Evolutionary conservation across 2,888 invertebrate species (phyloP).

Genomic region (Folsomia manolachei): DNA sequence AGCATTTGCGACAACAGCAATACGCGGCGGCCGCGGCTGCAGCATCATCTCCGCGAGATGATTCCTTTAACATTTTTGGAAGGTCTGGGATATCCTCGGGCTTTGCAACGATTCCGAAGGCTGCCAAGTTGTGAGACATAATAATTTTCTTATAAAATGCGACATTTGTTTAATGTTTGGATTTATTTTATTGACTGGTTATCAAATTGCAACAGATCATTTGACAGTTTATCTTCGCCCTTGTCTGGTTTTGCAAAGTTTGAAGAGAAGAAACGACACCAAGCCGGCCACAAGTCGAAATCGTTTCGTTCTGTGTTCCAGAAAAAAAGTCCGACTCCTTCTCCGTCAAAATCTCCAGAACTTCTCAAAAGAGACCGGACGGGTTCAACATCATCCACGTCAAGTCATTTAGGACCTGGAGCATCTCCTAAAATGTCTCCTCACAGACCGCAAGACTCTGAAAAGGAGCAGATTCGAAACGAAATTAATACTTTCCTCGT

Average conservation of each 20-base stretch:
- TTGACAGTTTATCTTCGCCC: slow-evolving; percentile 47
- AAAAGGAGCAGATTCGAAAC: slow-evolving; percentile 53
- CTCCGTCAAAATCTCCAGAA: slow-evolving; percentile 39
- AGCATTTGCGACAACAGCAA: slow-evolving; percentile 24
- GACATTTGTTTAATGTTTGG: not conserved
- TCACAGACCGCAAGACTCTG: slow-evolving; percentile 45
- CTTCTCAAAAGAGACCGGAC: not conserved
- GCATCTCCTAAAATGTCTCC: slow-evolving; percentile 30
- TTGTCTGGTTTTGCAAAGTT: slow-evolving; percentile 69
- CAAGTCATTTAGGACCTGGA: slow-evolving; percentile 26
- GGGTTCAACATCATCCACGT: not conserved
- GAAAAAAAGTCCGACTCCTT: slow-evolving; percentile 63
- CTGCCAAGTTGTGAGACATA: slow-evolving; percentile 46
- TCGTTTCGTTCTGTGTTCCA: slow-evolving; percentile 70
- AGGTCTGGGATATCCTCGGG: slow-evolving; percentile 39
- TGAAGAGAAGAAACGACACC: slow-evolving; percentile 79
- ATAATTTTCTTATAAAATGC: not conserved
- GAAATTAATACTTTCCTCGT: slow-evolving; percentile 59
- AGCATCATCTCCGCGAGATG: slow-evolving; percentile 9
- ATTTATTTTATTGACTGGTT: not conserved
- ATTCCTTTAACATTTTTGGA: slow-evolving; percentile 34
- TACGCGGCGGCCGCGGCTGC: slow-evolving; percentile 23
- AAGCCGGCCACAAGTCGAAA: slow-evolving; percentile 74
- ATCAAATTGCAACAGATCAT: slow-evolving; percentile 32
- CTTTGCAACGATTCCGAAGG: slow-evolving; percentile 47